Evolutionary conservation across 2,888 invertebrate species (phyloP).

Genomic region (Eueremaeus valkanovi): DNA sequence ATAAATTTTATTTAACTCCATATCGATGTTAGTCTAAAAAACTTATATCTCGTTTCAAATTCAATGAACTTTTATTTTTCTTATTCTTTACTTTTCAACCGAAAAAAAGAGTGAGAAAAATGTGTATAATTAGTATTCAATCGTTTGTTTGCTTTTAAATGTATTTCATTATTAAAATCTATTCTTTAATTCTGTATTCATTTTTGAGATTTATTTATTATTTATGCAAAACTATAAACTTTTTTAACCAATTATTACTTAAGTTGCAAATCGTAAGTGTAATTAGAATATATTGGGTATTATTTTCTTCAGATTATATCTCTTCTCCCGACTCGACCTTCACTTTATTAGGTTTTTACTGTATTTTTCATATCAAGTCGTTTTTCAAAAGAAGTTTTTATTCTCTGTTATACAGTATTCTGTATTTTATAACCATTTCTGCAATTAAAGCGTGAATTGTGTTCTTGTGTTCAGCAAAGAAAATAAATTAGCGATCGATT

Average conservation of each 20-base stretch:
- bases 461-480: neutral
- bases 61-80: too few species aligned
- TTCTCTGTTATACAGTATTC: neutral
- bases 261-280: neutral
- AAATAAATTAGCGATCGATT: neutral
- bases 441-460: conserved; percentile 15
- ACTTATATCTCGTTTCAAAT: too few species aligned
- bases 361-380: neutral
- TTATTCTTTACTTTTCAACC: too few species aligned
- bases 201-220: neutral
- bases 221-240: neutral
- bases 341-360: neutral
- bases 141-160: too few species aligned
- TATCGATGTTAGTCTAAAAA: too few species aligned
- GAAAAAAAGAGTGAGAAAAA: too few species aligned
- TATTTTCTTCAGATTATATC: conserved; percentile 7
- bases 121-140: too few species aligned
- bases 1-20: too few species aligned
- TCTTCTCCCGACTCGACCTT: neutral
- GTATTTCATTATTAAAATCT: too few species aligned
- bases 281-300: neutral
- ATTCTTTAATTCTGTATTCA: neutral
- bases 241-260: neutral
- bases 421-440: conserved; percentile 2
- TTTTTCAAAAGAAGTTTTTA: neutral